phyloP scores from a whole-genome alignment of 2,888 invertebrate genomes.

The Archips xylosteana region DNA sequence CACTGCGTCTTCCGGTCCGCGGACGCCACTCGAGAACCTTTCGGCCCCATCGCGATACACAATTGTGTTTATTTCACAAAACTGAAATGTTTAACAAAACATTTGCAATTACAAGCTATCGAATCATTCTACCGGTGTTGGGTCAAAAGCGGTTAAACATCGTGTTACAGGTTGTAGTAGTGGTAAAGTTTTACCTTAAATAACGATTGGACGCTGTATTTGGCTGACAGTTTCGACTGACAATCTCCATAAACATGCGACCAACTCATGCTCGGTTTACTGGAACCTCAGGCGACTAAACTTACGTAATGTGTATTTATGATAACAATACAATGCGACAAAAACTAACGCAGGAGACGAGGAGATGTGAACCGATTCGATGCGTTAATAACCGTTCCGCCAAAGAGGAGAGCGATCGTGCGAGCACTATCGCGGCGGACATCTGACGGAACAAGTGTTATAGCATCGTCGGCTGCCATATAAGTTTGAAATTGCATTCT shows the following conservation, averaged over 20 bases:
- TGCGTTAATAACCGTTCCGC: slow-evolving; percentile 66
- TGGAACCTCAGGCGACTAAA: slow-evolving; percentile 12
- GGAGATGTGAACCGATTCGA: slow-evolving; percentile 50
- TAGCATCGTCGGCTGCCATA: slow-evolving; percentile 73
- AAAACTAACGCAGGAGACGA: slow-evolving; percentile 42
- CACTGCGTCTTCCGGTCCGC: too few relatives aligned
- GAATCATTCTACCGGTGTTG: not conserved
- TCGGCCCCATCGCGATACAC: too few relatives aligned
- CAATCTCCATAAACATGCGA: not conserved
- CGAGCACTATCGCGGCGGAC: slow-evolving; percentile 67
- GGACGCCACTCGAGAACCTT: too few relatives aligned
- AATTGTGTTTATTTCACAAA: not conserved
- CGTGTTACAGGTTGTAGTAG: slow-evolving; percentile 7
- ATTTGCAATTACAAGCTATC: slow-evolving; percentile 8
- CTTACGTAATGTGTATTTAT: slow-evolving; percentile 40
- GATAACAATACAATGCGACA: slow-evolving; percentile 40
- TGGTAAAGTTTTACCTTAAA: not conserved
- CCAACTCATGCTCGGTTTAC: slow-evolving; percentile 14
- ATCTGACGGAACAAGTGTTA: slow-evolving; percentile 79
- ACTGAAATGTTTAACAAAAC: not conserved
- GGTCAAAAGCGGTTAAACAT: slow-evolving; percentile 8
- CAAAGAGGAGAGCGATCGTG: slow-evolving; percentile 60
- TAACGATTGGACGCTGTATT: slow-evolving; percentile 4
- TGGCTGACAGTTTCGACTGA: not conserved
- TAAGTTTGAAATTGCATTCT: slow-evolving; percentile 70